These are phyloP conservation scores for Silurus glanis DNA, from an alignment of 2,113 vertebrate species.

Conservation along the genomic window DNA sequence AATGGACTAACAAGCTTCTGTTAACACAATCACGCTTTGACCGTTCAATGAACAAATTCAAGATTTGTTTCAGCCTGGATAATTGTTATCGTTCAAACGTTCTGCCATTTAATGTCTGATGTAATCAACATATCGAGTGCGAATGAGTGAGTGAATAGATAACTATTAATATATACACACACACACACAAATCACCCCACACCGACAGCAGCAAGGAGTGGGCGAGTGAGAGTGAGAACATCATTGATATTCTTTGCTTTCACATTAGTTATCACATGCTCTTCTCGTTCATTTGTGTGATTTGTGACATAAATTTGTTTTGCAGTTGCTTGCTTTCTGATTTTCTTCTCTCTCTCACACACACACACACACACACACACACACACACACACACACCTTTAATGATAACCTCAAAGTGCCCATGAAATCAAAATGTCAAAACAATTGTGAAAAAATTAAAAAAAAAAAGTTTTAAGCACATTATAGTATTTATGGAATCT, in stretches of 20 bases:
- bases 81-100: conserved; percentile 36
- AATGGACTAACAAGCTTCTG: conserved; percentile 14
- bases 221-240: conserved; percentile 2
- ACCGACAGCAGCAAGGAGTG: not conserved
- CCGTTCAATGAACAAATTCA: not conserved
- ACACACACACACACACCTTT: conserved; percentile 33
- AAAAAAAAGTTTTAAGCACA: too few species aligned
- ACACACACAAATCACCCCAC: not conserved
- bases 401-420: not conserved
- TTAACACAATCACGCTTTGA: not conserved
- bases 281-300: conserved; percentile 48
- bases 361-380: not conserved
- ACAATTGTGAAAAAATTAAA: too few species aligned
- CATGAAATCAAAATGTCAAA: not conserved
- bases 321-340: conserved; percentile 52
- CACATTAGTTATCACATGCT: conserved; percentile 29
- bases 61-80: not conserved
- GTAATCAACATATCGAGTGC: conserved; percentile 2
- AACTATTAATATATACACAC: not conserved
- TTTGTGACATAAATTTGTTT: conserved; percentile 45
- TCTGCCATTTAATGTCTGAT: conserved; percentile 6
- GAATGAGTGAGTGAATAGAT: conserved; percentile 15
- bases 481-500: not conserved
- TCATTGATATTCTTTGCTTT: conserved; percentile 13
- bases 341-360: not conserved